Percentiles rank a stretch among this genome's conserved stretches.
Evolutionary conservation across 1,140 invertebrate genomes (phyloP).

Genomic region (Tetragonula clypearis): DNA sequence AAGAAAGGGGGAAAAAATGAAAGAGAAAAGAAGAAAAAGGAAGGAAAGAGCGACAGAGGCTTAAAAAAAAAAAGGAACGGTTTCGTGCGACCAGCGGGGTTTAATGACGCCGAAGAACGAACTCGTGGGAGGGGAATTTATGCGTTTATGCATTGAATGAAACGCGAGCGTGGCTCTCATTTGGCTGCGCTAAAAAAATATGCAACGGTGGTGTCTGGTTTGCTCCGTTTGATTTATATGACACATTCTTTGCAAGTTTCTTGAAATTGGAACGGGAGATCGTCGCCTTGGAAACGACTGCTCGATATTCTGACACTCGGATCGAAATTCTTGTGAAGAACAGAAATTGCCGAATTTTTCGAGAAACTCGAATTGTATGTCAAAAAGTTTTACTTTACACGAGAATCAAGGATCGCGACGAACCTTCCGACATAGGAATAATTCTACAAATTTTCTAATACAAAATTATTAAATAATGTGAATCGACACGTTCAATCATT

Average conservation of each 20-base stretch:
- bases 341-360: no score
- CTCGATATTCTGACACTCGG: not conserved
- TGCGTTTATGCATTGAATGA: constrained; percentile 23
- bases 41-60: not conserved
- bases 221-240: constrained; percentile 1
- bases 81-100: constrained; percentile 14
- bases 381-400: no score
- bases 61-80: no score
- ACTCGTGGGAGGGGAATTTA: not conserved
- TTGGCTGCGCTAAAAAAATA: not conserved
- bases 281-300: not conserved
- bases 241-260: not conserved
- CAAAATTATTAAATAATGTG: no score
- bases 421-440: no score
- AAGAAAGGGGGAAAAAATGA: not conserved
- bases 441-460: no score
- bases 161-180: not conserved
- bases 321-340: no score
- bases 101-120: constrained; percentile 26
- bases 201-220: not conserved
- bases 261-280: not conserved
- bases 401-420: no score
- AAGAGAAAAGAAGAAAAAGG: not conserved
- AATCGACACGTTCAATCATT: no score
- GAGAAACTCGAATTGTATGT: no score